These are phyloP conservation scores for Nasonia oneida DNA, from an alignment of 2,888 invertebrate genomes.

Conservation along the genomic window DNA sequence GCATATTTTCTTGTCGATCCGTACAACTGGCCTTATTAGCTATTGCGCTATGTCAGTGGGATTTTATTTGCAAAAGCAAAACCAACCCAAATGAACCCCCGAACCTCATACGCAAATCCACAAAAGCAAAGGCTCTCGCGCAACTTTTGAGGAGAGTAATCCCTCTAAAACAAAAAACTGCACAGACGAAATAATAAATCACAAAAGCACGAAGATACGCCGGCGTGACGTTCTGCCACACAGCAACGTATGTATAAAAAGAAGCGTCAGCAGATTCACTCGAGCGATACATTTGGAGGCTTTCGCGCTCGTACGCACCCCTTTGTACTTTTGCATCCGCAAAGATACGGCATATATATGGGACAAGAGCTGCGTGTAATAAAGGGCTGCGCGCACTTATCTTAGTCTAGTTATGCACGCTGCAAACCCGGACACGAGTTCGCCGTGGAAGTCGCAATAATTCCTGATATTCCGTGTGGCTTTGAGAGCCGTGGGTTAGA, in stretches of 20 bases:
- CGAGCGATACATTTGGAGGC: constrained; percentile 20
- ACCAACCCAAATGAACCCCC: not conserved
- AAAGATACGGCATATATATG: too few relatives aligned
- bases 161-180: not conserved
- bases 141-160: not conserved
- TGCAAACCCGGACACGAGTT: too few relatives aligned
- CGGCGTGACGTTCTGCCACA: not conserved
- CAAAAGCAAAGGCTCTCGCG: not conserved
- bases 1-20: too few relatives aligned
- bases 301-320: too few relatives aligned
- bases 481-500: not conserved
- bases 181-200: not conserved
- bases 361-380: too few relatives aligned
- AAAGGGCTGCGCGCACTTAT: too few relatives aligned
- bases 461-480: not conserved
- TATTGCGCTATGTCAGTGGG: not conserved
- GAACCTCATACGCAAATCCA: not conserved
- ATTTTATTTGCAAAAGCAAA: not conserved
- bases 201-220: not conserved
- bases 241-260: not conserved
- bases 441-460: not conserved
- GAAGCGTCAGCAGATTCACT: constrained; percentile 21
- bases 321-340: too few relatives aligned
- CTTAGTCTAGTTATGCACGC: too few relatives aligned
- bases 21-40: not conserved